phyloP scores from a whole-genome alignment of 2,113 vertebrate genomes.

The Casuarius casuarius region DNA sequence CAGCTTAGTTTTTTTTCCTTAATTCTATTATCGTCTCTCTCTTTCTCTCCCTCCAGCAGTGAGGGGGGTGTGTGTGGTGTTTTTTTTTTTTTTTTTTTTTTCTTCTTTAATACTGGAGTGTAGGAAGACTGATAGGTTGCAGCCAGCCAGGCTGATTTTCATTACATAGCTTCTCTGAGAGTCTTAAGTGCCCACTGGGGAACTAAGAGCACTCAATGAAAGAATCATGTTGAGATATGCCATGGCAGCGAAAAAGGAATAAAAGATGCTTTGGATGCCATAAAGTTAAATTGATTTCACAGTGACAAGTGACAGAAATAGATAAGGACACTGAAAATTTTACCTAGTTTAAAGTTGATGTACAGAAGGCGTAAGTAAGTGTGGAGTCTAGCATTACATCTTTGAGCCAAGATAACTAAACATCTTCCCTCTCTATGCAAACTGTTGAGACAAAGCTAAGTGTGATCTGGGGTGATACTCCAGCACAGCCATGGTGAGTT shows the following conservation, averaged over 20 bases:
- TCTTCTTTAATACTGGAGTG: not conserved
- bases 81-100: fast-evolving
- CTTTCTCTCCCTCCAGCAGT: not conserved
- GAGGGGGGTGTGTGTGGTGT: not conserved
- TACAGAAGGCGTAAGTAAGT: not conserved
- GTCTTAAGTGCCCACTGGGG: not conserved
- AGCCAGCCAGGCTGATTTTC: not conserved
- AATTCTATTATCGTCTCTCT: not conserved
- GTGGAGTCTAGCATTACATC: not conserved
- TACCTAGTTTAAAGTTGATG: not conserved
- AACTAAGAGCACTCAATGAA: not conserved
- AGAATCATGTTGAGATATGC: not conserved
- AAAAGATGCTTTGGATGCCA: not conserved
- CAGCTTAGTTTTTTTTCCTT: not conserved
- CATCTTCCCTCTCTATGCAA: not conserved
- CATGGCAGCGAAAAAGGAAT: not conserved
- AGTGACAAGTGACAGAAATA: not conserved
- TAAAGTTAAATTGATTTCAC: constrained; percentile 15
- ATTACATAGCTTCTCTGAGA: not conserved
- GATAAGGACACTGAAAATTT: not conserved
- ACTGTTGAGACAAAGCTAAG: not conserved
- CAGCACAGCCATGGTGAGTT: not conserved
- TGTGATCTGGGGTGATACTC: not conserved
- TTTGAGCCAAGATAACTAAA: not conserved
- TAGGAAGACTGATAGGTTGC: not conserved